Base-by-base conservation (phyloP, 2,797 vertebrate species). In the Rhynchotus rufescens region DNA sequence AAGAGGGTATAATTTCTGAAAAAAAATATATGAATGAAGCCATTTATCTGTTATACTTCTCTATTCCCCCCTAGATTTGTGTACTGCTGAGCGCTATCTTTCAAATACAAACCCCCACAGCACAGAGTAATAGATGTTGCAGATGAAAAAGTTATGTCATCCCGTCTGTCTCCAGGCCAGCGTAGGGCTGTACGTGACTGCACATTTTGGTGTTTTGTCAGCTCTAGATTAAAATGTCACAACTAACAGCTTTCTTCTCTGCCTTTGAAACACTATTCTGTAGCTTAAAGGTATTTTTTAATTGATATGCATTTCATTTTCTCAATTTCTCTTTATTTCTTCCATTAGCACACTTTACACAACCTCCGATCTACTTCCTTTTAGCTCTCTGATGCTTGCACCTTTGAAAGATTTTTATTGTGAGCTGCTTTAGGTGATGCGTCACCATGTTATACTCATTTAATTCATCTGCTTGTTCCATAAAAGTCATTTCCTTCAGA, bases 131-230 rank as follows among this genome's bases (percentile, higher is more conserved):
- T 93, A 71, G 80, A 94, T 92, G 84, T 71, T 93, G 64, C 57
- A 94, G 84, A 65, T 93, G 80, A 75, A 81, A 88, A 94, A 94
- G 74, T 96, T 95, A 92, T 65, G 82, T 89, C 74, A 88, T 92
- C 77, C 60, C 79, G 77, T 89, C 82, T 87, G 36, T 95, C 71
- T 96, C 25, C 52, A 68, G 82, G 57, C 84, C 0, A 0, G 61
- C 92, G 64, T 68, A 74, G 67, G 82, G 74, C 77, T 84, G 40
- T 74, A 71, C 23, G 15, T 81, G 79, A 51, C 60, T 89, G 60
- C 79, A 57, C 89, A 72, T 95, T 93, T 92, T 82, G 78, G 71
- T 83, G 83, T 80, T 95, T 94, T 94, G 88, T 89, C 86, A 87
- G 36, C 90, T 93, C 65, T 81, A 84, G 86, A 94, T 94, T 92